Percentiles rank a stretch among this genome's conserved stretches.
Conservation (phyloP, 2,888 invertebrate species). For the Dolichomitus sp. region DNA sequence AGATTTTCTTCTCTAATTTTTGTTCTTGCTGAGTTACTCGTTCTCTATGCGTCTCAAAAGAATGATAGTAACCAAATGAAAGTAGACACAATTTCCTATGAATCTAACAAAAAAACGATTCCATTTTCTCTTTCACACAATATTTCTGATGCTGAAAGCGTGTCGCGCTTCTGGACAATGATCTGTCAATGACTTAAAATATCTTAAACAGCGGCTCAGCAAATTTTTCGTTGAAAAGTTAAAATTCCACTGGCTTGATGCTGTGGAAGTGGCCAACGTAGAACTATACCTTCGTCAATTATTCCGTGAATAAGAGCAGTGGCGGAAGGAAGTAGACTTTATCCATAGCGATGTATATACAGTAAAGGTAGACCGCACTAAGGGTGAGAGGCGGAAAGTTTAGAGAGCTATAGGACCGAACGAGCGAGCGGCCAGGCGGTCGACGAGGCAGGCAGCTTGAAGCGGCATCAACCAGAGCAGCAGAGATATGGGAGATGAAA, state of each 20-base stretch:
- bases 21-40: no score
- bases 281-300: constrained; percentile 50
- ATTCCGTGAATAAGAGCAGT: constrained; percentile 43
- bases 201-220: background rate
- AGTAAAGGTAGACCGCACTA: constrained; percentile 38
- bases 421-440: constrained; percentile 33
- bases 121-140: background rate
- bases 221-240: constrained; percentile 2
- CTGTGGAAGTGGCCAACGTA: background rate
- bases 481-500: constrained; percentile 49
- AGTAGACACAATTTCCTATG: no score
- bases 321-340: constrained; percentile 34
- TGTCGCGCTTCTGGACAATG: background rate
- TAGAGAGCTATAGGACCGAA: constrained; percentile 36
- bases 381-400: constrained; percentile 56
- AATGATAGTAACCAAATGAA: no score
- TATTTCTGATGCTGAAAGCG: no score
- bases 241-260: constrained; percentile 5
- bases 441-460: constrained; percentile 29
- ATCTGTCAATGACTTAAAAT: background rate
- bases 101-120: no score
- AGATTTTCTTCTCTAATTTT: no score
- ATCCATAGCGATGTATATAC: constrained; percentile 8
- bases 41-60: no score
- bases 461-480: constrained; percentile 26